Evolutionary conservation across 2,888 invertebrate genomes (phyloP).

Genomic region (Agrilus cyanescens): DNA sequence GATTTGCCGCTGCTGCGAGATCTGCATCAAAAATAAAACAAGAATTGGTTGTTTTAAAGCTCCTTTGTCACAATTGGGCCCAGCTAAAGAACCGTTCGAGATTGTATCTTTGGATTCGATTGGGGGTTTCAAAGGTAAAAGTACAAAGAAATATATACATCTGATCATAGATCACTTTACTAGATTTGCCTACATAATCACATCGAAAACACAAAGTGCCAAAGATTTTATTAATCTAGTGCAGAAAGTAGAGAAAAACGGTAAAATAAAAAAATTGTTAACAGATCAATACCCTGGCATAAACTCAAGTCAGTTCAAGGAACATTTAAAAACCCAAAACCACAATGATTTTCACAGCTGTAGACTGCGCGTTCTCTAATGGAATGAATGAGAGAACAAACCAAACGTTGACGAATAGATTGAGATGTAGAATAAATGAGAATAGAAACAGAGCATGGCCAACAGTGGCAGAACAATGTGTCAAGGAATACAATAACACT

Average conservation of each 20-base stretch:
- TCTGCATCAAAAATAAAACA: too few relatives aligned
- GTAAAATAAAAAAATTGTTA: conserved; percentile 2
- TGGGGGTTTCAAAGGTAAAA: conserved; percentile 19
- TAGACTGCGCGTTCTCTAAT: too few relatives aligned
- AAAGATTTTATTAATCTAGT: conserved; percentile 21
- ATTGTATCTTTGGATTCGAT: conserved; percentile 23
- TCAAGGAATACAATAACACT: conserved; percentile 15
- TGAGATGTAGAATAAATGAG: neutral
- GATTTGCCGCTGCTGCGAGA: too few relatives aligned
- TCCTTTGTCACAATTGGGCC: conserved; percentile 20
- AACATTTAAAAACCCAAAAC: neutral
- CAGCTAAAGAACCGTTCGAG: conserved; percentile 20
- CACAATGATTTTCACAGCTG: conserved; percentile 2
- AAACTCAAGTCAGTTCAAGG: conserved; percentile 3
- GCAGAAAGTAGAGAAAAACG: too few relatives aligned
- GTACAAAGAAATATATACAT: conserved; percentile 23
- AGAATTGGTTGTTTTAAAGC: too few relatives aligned
- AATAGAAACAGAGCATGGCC: neutral
- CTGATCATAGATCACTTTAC: conserved; percentile 21
- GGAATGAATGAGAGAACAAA: conserved; percentile 1
- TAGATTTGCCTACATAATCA: conserved; percentile 19
- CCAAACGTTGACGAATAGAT: neutral
- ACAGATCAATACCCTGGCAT: conserved; percentile 3
- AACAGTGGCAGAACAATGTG: too few relatives aligned
- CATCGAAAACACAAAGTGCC: conserved; percentile 19